Base-by-base conservation (phyloP, 1,140 invertebrate species). In the Trichonephila clavipes region DNA sequence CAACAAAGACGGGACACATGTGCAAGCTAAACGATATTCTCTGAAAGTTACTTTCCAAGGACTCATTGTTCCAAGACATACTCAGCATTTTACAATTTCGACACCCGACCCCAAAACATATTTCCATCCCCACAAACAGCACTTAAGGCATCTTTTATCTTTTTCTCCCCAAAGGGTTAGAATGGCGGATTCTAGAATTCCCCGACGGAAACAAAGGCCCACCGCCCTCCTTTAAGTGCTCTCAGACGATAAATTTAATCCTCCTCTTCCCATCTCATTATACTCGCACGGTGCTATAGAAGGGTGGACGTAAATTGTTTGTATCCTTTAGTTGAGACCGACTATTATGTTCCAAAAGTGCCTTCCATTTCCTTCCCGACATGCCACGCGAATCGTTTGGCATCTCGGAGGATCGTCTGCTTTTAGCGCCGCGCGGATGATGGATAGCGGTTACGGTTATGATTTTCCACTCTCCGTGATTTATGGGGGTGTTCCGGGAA, bases 371-470 rank as follows among this genome's bases (percentile, higher is more conserved):
- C 64, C 64, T 21, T 66, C 12, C 64, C 64, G 64, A 66, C 21
- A 66, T 66, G 64, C 64, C 64, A 66, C 64, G 64, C 21, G n/a
- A 66, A 66, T 66, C 64, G 64, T 66, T 66, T 66, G 64, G 64
- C 64, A 66, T 66, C 64, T 72, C 69, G 4, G 16, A 72, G 24
- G 24, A 72, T 72, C 69, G 69, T 72, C 24, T 72, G 69, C 69
- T 72, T 72, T 72, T 66, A 66, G 64, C 64, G 64, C 64, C 64
- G 64, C 64, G 19, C 64, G 64, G n/a, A n/a, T 66, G 64, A 66
- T 66, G 64, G 64, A 66, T 66, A 66, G 64, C n/a, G 64, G 64
- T 66, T 66, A 66, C 64, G 64, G 64, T 66, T 72, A 72, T 72
- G 24, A 28, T 34, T 72, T 72, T 72, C 69, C 69, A 72, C 69